phyloP scores from a whole-genome alignment of 2,797 vertebrate species.

The Clarias laeviceps region DNA sequence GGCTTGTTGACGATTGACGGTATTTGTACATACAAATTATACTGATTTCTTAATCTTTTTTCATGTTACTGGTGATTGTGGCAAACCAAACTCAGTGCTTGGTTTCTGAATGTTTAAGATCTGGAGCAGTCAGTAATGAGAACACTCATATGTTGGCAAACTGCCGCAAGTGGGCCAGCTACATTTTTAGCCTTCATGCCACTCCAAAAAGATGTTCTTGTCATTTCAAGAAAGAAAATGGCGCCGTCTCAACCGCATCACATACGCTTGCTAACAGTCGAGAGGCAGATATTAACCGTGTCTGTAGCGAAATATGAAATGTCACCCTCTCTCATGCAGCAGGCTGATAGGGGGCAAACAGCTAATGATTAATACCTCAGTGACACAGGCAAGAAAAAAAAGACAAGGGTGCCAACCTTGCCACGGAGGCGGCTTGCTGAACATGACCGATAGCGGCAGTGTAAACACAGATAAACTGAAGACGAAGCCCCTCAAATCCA shows the following conservation, averaged over 20 bases:
- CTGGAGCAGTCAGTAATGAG: conserved; percentile 29
- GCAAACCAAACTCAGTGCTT: background rate
- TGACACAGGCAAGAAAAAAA: conserved; percentile 74
- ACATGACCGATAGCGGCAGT: conserved; percentile 72
- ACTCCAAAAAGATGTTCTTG: conserved; percentile 33
- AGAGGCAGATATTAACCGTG: conserved; percentile 47
- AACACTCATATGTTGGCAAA: conserved; percentile 25
- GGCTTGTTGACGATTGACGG: background rate
- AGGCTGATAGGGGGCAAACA: conserved; percentile 80
- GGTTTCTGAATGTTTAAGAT: background rate
- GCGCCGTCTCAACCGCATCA: conserved; percentile 43
- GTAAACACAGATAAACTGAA: conserved; percentile 58
- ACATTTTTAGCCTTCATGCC: conserved; percentile 26
- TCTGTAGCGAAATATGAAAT: conserved; percentile 60
- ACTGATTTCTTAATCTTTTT: background rate
- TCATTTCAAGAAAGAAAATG: conserved; percentile 45
- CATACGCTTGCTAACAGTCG: conserved; percentile 33
- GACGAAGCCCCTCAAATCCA: conserved; percentile 63
- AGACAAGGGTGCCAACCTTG: conserved; percentile 73
- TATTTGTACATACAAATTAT: background rate
- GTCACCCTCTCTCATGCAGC: conserved; percentile 70
- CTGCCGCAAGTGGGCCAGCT: conserved; percentile 1
- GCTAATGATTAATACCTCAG: conserved; percentile 82
- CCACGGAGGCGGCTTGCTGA: conserved; percentile 70
- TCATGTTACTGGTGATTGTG: background rate